Evolutionary conservation across 2,797 vertebrate species (phyloP).

Genomic region (Numenius phaeopus): DNA sequence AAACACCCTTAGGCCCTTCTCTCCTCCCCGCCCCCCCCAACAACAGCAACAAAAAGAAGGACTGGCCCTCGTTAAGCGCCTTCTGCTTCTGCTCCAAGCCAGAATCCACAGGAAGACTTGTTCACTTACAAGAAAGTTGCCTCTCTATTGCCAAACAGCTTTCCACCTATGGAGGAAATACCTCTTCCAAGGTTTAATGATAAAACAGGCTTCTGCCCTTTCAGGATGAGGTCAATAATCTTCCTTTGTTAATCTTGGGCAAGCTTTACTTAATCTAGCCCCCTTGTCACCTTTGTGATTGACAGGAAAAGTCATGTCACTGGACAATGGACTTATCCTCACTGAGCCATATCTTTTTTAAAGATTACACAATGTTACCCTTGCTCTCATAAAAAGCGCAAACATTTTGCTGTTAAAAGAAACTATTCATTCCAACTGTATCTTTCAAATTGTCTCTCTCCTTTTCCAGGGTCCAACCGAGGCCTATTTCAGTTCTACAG

Average conservation of each 20-base stretch:
- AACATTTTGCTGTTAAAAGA: constrained; percentile 45
- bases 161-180: constrained; percentile 54
- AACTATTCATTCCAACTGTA: constrained; percentile 22
- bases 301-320: constrained; percentile 68
- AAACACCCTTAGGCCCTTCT: neutral
- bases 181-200: constrained; percentile 78
- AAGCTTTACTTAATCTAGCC: constrained; percentile 88
- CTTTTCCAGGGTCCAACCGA: constrained; percentile 1
- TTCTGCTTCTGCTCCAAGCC: constrained; percentile 17
- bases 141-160: neutral
- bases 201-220: constrained; percentile 82
- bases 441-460: constrained; percentile 18
- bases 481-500: neutral
- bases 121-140: constrained; percentile 14
- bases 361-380: constrained; percentile 50
- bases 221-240: constrained; percentile 84
- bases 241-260: constrained; percentile 83
- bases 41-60: neutral
- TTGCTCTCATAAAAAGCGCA: constrained; percentile 55
- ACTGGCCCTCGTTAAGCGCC: neutral
- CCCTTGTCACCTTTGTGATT: constrained; percentile 79
- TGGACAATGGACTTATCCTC: constrained; percentile 59
- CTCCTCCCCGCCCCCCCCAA: neutral
- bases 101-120: neutral
- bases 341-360: constrained; percentile 35